A percentile compares a stretch with the other conserved stretches of the same genome.
phyloP scores from a whole-genome alignment of 2,113 vertebrate species.

The Edolisoma coerulescens region DNA sequence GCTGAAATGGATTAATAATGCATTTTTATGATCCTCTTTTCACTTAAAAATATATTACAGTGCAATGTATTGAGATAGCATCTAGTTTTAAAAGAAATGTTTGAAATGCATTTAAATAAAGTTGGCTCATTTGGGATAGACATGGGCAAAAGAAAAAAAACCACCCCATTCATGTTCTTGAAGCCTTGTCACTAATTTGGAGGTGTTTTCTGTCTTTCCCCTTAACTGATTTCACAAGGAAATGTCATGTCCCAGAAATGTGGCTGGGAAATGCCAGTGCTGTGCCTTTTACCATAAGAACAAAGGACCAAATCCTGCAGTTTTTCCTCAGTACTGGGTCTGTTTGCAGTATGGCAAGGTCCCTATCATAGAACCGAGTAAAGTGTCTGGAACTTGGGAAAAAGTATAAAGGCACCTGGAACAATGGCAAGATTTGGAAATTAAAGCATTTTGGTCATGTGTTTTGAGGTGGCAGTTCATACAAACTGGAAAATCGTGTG shows the following conservation, averaged over 20 bases:
- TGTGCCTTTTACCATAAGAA: not conserved
- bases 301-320: not conserved
- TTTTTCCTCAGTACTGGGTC: not conserved
- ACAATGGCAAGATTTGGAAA: conserved; percentile 56
- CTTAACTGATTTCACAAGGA: not conserved
- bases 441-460: conserved; percentile 34
- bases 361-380: not conserved
- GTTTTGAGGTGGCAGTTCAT: conserved; percentile 54
- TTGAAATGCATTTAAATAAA: not conserved
- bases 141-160: not conserved
- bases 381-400: not conserved
- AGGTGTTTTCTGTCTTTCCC: not conserved
- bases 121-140: not conserved
- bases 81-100: not conserved
- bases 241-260: not conserved
- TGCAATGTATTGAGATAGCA: not conserved
- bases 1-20: conserved; percentile 52
- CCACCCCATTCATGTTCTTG: not conserved
- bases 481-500: not conserved
- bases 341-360: not conserved
- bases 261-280: not conserved
- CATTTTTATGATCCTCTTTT: conserved; percentile 44
- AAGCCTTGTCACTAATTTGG: not conserved
- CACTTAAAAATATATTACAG: conserved; percentile 11
- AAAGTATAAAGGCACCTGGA: conserved; percentile 65